Evolutionary conservation across 2,888 invertebrate genomes (phyloP), one percentile per base, ranked within the genome.

Genomic region (Acrobasis consociella): DNA sequence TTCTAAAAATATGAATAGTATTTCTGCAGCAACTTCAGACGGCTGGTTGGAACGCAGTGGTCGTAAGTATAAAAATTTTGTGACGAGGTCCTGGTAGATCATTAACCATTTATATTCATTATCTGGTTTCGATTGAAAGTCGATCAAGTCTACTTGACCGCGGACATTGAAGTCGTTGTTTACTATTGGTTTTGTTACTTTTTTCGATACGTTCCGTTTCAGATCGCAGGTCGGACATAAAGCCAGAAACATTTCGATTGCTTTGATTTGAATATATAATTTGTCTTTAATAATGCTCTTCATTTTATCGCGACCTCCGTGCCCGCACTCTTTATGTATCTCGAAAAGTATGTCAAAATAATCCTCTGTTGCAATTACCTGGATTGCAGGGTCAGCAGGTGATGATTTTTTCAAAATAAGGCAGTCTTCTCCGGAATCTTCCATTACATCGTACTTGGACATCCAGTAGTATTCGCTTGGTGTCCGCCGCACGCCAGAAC

Each of bases 71-170:
- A 67, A n/a, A 71, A 75, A 79, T 72, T 81, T 82, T 17, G 78
- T 80, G 0, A 58, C 50, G 64, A 77, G 69, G 55, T 81, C 81
- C 64, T 80, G 78, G 61, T 78, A 80, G 15, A 71, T 67, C 15
- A 81, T 38, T 7, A 82, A 58, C 72, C 74, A 81, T 65, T 77
- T 78, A 65, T 71, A 82, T 15, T 74, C 71, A 1, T 70, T 71
- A 65, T 78, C 76, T 46, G 74, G 69, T 49, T 66, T 51, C 37
- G 73, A 70, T 60, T 78, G 42, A 8, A 42, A 42, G 42, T 42
- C 42, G 3, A 42, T 10, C 5, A 42, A 42, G 13, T 42, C 42
- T 8, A 42, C 42, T 42, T 42, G 42, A 10, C 42, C 42, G 13
- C 42, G 42, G 9, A 42, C 7, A 42, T 42, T 11, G 2, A 42